Evolutionary conservation across 1,140 invertebrate genomes (phyloP).

Genomic region (Drosophila parvula): DNA sequence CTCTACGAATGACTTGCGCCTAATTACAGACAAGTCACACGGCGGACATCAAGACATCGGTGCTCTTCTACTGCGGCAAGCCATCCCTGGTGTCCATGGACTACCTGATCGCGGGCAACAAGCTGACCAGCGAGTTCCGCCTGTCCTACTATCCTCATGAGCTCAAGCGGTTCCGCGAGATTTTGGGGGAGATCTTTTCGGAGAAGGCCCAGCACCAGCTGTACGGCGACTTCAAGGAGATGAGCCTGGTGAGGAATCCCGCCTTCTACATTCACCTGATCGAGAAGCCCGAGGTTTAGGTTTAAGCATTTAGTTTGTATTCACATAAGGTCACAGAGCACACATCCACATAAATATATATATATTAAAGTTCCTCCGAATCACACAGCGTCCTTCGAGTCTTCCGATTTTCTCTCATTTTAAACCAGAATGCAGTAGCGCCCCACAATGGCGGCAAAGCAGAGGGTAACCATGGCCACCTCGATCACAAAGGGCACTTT

Average conservation of each 20-base stretch:
- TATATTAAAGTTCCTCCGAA: constrained; percentile 34
- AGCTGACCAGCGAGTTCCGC: constrained; percentile 89
- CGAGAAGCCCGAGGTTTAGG: constrained; percentile 86
- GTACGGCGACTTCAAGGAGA: constrained; percentile 91
- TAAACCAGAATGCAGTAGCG: constrained; percentile 56
- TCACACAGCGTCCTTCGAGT: constrained; percentile 33
- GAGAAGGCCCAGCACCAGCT: constrained; percentile 87
- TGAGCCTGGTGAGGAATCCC: constrained; percentile 87
- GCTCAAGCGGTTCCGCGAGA: constrained; percentile 88
- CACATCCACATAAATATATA: constrained; percentile 49
- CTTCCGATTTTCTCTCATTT: constrained; percentile 16
- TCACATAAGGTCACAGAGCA: constrained; percentile 46
- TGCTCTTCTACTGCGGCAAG: constrained; percentile 90
- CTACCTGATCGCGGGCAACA: constrained; percentile 88
- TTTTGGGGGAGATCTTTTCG: constrained; percentile 90
- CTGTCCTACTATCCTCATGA: constrained; percentile 94
- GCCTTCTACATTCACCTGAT: constrained; percentile 94
- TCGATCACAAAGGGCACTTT: constrained; percentile 72
- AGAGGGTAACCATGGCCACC: constrained; percentile 67
- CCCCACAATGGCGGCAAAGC: constrained; percentile 68
- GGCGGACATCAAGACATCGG: constrained; percentile 92
- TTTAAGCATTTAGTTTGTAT: constrained; percentile 43
- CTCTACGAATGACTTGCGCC: constrained; percentile 49
- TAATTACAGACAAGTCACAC: constrained; percentile 90
- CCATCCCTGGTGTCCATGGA: constrained; percentile 91